Conservation (phyloP, 2,888 invertebrate genomes). For the Pyrgus malvae region DNA sequence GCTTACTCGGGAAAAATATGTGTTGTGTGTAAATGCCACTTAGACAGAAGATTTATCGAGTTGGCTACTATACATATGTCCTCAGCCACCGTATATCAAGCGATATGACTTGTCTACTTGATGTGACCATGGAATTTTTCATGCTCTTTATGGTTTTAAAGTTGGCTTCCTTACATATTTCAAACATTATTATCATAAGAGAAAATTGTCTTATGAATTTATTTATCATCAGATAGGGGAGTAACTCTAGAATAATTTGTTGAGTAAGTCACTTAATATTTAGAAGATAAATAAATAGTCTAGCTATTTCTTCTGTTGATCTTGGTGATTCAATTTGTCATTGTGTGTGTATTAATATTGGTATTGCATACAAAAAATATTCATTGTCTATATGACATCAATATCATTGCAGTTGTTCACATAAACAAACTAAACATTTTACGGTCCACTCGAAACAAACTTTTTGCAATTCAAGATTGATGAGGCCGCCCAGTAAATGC, state of each 20-base stretch:
- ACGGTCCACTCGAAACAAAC: neutral
- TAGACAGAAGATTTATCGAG: slow-evolving; percentile 69
- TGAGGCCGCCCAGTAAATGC: neutral
- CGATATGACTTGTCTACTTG: slow-evolving; percentile 29
- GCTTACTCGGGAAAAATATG: slow-evolving; percentile 59
- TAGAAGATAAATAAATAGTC: too few species aligned
- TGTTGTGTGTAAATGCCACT: slow-evolving; percentile 76
- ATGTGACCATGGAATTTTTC: slow-evolving; percentile 24
- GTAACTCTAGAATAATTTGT: too few species aligned
- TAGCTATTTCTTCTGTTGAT: too few species aligned
- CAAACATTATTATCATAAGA: too few species aligned
- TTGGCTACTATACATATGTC: slow-evolving; percentile 45
- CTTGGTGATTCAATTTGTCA: too few species aligned
- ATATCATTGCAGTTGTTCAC: neutral
- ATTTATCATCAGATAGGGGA: too few species aligned
- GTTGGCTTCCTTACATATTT: slow-evolving; percentile 1
- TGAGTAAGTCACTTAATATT: too few species aligned
- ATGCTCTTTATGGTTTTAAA: slow-evolving; percentile 3
- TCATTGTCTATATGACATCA: too few species aligned
- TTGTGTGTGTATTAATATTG: too few species aligned
- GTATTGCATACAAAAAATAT: too few species aligned
- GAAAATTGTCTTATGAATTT: too few species aligned
- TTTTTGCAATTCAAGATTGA: slow-evolving; percentile 10
- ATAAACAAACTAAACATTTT: neutral
- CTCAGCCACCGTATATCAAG: slow-evolving; percentile 34